These are phyloP conservation scores for Urocitellus parryii DNA, from an alignment of 2,113 vertebrate genomes.

Conservation along the genomic window DNA sequence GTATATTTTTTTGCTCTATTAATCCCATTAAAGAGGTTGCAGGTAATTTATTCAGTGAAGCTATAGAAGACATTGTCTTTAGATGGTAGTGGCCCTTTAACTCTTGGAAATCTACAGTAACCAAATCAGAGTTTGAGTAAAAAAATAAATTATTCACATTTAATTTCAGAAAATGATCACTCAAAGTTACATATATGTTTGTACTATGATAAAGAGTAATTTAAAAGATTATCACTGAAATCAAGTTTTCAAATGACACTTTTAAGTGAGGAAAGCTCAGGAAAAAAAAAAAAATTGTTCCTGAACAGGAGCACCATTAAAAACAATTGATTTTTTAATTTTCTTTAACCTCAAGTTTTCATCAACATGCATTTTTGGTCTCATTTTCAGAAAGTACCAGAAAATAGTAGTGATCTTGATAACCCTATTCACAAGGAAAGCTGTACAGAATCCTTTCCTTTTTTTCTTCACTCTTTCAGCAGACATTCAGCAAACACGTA, in stretches of 20 bases:
- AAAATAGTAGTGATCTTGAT: background rate
- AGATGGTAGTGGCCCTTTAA: background rate
- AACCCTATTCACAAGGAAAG: background rate
- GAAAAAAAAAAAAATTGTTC: constrained; percentile 1
- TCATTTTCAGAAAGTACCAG: background rate
- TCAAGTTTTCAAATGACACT: background rate
- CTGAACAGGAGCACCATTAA: background rate
- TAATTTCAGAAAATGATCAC: background rate
- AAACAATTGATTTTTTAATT: background rate
- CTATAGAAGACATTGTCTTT: background rate
- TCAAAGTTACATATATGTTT: background rate
- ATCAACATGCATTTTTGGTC: background rate
- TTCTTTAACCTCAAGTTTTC: constrained; percentile 35
- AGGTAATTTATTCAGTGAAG: background rate
- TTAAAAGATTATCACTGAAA: background rate
- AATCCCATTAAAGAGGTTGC: background rate
- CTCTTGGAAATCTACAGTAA: constrained; percentile 34
- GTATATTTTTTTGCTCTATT: background rate
- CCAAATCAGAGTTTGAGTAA: background rate
- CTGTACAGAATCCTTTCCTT: background rate
- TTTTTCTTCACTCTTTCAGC: background rate
- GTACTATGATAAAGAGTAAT: background rate
- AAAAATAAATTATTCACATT: background rate
- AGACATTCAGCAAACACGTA: background rate
- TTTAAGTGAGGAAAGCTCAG: constrained; percentile 15